Conservation (phyloP, 2,888 invertebrate species). For the Dendrolimus houi region DNA sequence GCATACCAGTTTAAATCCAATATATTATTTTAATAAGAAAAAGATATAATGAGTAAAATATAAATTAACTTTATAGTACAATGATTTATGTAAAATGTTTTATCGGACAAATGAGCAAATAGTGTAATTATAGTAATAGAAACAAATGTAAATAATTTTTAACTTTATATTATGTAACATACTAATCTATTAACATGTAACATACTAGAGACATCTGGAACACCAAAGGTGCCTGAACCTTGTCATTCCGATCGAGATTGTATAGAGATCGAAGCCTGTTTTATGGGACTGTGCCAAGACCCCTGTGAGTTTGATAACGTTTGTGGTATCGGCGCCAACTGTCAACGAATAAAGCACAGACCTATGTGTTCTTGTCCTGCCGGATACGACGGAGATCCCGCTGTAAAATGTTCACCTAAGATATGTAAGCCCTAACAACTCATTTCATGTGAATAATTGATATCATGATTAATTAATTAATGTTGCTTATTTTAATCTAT, state of each 20-base stretch:
- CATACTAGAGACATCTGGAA: slow-evolving; percentile 81
- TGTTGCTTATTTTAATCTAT: slow-evolving; percentile 6
- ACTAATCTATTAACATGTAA: slow-evolving; percentile 64
- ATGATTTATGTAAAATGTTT: slow-evolving; percentile 26
- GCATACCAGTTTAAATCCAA: slow-evolving; percentile 17
- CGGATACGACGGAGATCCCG: slow-evolving; percentile 88
- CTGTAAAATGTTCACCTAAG: slow-evolving; percentile 85
- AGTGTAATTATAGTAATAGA: slow-evolving; percentile 23
- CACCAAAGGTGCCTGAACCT: slow-evolving; percentile 83
- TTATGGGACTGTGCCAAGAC: slow-evolving; percentile 87
- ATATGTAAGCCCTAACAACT: slow-evolving; percentile 80
- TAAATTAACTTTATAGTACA: background rate
- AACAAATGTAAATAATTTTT: slow-evolving; percentile 21
- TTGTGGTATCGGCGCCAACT: slow-evolving; percentile 85
- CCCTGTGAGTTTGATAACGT: slow-evolving; percentile 89
- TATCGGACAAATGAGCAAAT: slow-evolving; percentile 65
- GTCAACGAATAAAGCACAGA: slow-evolving; percentile 88
- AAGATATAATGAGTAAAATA: background rate
- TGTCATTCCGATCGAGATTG: slow-evolving; percentile 91
- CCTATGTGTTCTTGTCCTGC: slow-evolving; percentile 88
- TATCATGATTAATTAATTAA: slow-evolving; percentile 22
- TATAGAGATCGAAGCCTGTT: slow-evolving; percentile 88
- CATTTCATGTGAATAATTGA: slow-evolving; percentile 7
- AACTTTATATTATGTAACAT: slow-evolving; percentile 33
- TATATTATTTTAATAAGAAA: slow-evolving; percentile 7